Evolutionary conservation across 2,888 invertebrate genomes (phyloP).

Genomic region (Onthophagus sagittarius): DNA sequence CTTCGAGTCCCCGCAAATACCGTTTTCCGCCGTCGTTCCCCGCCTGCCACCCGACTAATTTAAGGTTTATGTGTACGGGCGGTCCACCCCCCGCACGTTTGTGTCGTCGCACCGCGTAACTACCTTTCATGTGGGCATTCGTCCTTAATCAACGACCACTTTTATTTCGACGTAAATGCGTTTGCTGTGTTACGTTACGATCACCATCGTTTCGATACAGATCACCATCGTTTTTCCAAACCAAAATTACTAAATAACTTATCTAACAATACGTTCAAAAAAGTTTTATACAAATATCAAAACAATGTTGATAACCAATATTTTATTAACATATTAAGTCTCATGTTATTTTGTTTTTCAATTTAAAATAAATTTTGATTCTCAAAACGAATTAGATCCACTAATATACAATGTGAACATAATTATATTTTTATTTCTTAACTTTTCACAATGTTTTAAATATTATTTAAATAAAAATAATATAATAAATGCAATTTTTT

Average conservation of each 20-base stretch:
- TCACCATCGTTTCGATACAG: not conserved
- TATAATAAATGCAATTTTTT: too few relatives aligned
- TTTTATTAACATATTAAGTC: too few relatives aligned
- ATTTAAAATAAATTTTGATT: too few relatives aligned
- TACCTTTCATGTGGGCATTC: not conserved
- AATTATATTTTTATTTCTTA: too few relatives aligned
- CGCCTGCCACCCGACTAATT: slow-evolving; percentile 11
- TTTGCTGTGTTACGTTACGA: slow-evolving; percentile 6
- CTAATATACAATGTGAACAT: too few relatives aligned
- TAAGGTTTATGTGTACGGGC: slow-evolving; percentile 8
- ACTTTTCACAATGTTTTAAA: too few relatives aligned
- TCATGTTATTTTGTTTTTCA: too few relatives aligned
- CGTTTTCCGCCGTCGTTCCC: slow-evolving; percentile 8
- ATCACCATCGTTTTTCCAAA: not conserved
- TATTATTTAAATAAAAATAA: too few relatives aligned
- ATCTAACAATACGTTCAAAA: too few relatives aligned
- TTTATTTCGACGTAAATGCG: slow-evolving; percentile 12
- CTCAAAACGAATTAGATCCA: too few relatives aligned
- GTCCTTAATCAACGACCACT: slow-evolving; percentile 7
- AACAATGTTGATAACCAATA: too few relatives aligned
- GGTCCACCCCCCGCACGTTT: not conserved
- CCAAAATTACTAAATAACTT: not conserved
- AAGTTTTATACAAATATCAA: too few relatives aligned
- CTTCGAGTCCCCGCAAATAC: not conserved
- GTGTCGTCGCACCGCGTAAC: slow-evolving; percentile 7